A percentile compares a stretch with the other conserved stretches of the same genome.
Evolutionary conservation across 2,113 vertebrate genomes (phyloP).

Genomic region (Dendrocopos noguchii): DNA sequence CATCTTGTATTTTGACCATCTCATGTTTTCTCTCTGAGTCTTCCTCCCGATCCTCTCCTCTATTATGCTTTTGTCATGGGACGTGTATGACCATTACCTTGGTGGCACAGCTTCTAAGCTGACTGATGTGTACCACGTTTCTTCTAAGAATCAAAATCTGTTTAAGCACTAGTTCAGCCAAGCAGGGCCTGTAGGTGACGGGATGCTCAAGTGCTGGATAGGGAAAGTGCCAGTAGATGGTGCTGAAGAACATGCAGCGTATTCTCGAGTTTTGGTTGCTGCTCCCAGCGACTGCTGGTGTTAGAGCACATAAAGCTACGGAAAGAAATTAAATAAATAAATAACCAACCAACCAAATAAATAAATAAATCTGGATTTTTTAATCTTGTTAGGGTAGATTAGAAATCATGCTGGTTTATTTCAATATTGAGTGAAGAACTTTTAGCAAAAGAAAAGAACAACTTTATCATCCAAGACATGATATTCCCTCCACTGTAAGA

Average conservation of each 20-base stretch:
- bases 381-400: background rate
- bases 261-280: background rate
- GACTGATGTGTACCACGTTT: background rate
- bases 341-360: no score
- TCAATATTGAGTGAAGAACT: background rate
- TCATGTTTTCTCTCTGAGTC: background rate
- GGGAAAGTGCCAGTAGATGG: conserved; percentile 32
- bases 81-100: background rate
- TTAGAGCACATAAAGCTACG: background rate
- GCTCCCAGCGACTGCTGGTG: background rate
- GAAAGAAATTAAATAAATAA: background rate
- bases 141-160: background rate
- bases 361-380: background rate
- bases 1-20: conserved; percentile 7
- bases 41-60: background rate
- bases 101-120: background rate
- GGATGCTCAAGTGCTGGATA: background rate
- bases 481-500: background rate
- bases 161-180: background rate
- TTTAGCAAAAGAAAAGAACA: background rate
- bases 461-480: background rate
- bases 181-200: background rate
- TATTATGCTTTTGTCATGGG: background rate
- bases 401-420: background rate
- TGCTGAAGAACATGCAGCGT: background rate